A percentile compares a stretch with the other conserved stretches of the same genome.
Evolutionary conservation across 2,113 vertebrate genomes (phyloP).

Genomic region (Baryphthengus martii): DNA sequence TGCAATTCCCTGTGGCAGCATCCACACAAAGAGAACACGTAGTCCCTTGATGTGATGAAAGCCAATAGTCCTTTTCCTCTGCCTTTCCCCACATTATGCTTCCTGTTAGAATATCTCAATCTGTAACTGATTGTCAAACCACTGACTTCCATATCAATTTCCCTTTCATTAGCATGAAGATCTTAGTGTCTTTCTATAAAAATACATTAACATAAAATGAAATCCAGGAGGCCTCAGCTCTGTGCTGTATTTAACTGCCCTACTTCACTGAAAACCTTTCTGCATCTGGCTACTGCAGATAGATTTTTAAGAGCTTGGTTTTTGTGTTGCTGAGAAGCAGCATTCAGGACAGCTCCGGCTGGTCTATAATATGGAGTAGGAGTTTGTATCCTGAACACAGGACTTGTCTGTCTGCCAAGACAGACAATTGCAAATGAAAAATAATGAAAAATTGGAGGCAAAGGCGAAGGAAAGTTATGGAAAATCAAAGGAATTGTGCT

Average conservation of each 20-base stretch:
- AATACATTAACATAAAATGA: slow-evolving; percentile 4
- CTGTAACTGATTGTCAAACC: background rate
- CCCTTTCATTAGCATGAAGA: background rate
- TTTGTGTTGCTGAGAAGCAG: background rate
- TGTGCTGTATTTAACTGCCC: background rate
- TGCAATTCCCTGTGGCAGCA: background rate
- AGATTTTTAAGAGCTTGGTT: background rate
- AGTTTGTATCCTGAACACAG: background rate
- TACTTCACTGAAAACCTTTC: slow-evolving; percentile 7
- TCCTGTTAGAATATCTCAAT: background rate
- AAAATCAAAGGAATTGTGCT: background rate
- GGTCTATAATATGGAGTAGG: background rate
- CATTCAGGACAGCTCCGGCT: background rate
- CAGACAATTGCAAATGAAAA: slow-evolving; percentile 1
- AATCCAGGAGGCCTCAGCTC: background rate
- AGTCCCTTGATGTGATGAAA: background rate
- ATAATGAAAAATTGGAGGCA: background rate
- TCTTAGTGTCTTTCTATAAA: background rate
- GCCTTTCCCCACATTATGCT: background rate
- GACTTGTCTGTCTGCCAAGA: background rate
- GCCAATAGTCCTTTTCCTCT: background rate
- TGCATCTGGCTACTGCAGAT: background rate
- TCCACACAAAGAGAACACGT: background rate
- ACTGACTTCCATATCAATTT: background rate
- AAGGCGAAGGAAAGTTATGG: background rate